A percentile compares a stretch with the other conserved stretches of the same genome.
Evolutionary conservation across 1,140 invertebrate species (phyloP).

Genomic region (Samia ricini): DNA sequence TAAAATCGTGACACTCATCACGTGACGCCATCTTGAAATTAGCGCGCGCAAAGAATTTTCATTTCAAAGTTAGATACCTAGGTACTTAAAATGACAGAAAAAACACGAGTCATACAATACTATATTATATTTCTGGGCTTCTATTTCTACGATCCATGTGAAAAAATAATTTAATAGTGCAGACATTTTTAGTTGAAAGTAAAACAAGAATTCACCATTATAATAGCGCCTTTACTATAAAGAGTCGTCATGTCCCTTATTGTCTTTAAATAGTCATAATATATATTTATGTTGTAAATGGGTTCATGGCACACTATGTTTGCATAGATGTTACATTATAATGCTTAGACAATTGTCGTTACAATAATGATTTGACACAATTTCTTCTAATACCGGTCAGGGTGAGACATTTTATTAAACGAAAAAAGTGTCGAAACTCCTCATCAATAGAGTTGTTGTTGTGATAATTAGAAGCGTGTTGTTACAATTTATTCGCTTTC

Average conservation of each 20-base stretch:
- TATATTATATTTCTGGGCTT: too few species aligned
- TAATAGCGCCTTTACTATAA: background rate
- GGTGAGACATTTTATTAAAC: conserved; percentile 30
- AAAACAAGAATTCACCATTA: background rate
- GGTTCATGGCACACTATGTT: conserved; percentile 55
- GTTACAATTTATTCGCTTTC: background rate
- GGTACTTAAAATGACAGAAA: too few species aligned
- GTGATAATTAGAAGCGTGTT: conserved; percentile 5
- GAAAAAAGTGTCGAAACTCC: conserved; percentile 12
- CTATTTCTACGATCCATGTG: too few species aligned
- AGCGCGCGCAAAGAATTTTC: too few species aligned
- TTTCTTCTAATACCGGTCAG: conserved; percentile 47
- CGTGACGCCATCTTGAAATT: too few species aligned
- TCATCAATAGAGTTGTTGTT: conserved; percentile 1
- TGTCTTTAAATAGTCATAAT: conserved; percentile 41
- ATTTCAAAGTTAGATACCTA: too few species aligned
- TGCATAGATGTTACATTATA: conserved; percentile 42
- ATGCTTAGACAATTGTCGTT: conserved; percentile 45
- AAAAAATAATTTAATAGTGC: background rate
- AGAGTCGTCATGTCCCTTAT: background rate
- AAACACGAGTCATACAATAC: too few species aligned
- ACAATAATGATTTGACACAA: conserved; percentile 51
- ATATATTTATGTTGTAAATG: conserved; percentile 54
- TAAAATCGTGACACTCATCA: too few species aligned
- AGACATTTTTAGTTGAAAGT: background rate